phyloP scores from a whole-genome alignment of 2,888 invertebrate species.

The Petrolisthes cinctipes region DNA sequence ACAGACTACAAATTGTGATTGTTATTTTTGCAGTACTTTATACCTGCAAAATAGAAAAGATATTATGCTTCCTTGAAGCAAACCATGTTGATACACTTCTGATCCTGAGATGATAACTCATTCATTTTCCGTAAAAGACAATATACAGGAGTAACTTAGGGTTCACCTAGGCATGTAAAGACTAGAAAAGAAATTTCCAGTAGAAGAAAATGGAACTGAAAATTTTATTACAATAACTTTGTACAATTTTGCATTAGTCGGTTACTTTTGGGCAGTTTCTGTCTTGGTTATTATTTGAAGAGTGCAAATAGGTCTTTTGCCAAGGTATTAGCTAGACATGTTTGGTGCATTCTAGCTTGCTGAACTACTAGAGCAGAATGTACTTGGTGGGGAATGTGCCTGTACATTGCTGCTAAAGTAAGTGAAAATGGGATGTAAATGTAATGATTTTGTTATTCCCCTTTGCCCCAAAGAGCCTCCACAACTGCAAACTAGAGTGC shows the following conservation, averaged over 20 bases:
- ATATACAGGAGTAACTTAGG: conserved; percentile 37
- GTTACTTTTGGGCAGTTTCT: conserved; percentile 54
- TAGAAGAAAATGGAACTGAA: conserved; percentile 22
- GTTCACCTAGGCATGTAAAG: conserved; percentile 39
- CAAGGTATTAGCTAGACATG: conserved; percentile 58
- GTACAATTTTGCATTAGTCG: conserved; percentile 61
- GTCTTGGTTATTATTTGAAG: conserved; percentile 56
- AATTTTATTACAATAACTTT: conserved; percentile 60
- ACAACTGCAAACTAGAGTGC: conserved; percentile 40
- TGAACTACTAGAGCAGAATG: conserved; percentile 57
- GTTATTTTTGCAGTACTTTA: conserved; percentile 64
- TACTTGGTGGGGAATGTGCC: conserved; percentile 53
- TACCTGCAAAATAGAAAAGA: conserved; percentile 58
- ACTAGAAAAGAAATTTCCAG: conserved; percentile 11
- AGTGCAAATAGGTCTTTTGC: conserved; percentile 60
- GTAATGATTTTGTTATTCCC: conserved; percentile 45
- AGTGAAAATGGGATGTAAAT: conserved; percentile 48
- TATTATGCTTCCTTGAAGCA: conserved; percentile 64
- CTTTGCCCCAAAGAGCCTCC: conserved; percentile 38
- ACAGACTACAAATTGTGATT: conserved; percentile 62
- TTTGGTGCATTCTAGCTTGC: conserved; percentile 61
- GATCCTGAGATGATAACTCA: conserved; percentile 57
- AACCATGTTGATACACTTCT: conserved; percentile 43
- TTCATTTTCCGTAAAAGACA: conserved; percentile 58
- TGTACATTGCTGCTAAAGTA: conserved; percentile 50